phyloP scores from a whole-genome alignment of 2,888 invertebrate species.

The Sminthurinus aureus region DNA sequence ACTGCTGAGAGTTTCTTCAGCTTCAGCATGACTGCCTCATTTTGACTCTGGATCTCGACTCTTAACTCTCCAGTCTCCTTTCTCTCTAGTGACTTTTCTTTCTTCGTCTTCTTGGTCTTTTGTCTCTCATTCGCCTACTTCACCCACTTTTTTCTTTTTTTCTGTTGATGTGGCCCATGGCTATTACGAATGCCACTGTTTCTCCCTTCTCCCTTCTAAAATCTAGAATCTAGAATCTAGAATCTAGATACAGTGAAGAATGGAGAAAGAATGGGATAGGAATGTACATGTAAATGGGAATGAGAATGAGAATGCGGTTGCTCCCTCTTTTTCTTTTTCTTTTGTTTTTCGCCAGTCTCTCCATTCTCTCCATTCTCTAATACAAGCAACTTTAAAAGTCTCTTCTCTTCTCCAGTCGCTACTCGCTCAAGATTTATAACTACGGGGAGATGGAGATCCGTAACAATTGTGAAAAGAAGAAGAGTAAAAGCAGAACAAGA shows the following conservation, averaged over 20 bases:
- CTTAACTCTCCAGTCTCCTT: neutral
- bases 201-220: neutral
- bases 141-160: neutral
- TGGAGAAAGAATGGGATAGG: neutral
- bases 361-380: neutral
- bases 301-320: constrained; percentile 2
- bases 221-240: no score
- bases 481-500: no score
- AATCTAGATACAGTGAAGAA: no score
- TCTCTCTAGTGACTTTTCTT: no score
- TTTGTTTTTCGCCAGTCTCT: neutral
- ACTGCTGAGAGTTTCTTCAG: no score
- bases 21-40: constrained; percentile 9
- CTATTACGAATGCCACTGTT: neutral
- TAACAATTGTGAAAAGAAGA: constrained; percentile 24
- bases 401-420: neutral
- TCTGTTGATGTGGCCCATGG: constrained; percentile 33
- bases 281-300: no score
- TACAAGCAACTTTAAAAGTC: neutral
- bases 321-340: neutral
- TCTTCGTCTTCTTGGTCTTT: neutral
- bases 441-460: constrained; percentile 31
- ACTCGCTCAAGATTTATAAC: constrained; percentile 40
- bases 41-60: neutral
- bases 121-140: neutral